phyloP scores from a whole-genome alignment of 2,888 invertebrate species.

The Lampropteryx suffumata region DNA sequence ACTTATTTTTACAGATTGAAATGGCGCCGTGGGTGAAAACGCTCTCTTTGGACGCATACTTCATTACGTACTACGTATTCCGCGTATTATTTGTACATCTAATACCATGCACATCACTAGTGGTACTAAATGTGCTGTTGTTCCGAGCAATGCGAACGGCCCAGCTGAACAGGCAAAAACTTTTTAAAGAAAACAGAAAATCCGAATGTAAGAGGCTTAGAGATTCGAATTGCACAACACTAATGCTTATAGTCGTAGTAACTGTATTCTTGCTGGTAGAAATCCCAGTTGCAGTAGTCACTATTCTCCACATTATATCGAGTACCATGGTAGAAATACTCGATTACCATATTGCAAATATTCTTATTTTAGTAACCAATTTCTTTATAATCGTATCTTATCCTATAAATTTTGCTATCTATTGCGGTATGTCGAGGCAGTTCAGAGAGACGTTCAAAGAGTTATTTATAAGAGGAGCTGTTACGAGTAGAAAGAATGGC shows the following conservation, averaged over 20 bases:
- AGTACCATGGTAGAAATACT: conserved; percentile 87
- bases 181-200: conserved; percentile 89
- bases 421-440: conserved; percentile 97
- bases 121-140: conserved; percentile 93
- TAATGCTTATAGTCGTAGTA: conserved; percentile 94
- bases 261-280: conserved; percentile 92
- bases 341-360: conserved; percentile 90
- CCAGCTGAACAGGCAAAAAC: conserved; percentile 88
- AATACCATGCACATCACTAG: conserved; percentile 93
- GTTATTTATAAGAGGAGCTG: conserved; percentile 86
- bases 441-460: conserved; percentile 97
- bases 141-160: conserved; percentile 94
- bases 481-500: conserved; percentile 85
- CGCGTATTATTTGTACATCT: conserved; percentile 96
- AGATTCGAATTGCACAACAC: conserved; percentile 92
- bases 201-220: conserved; percentile 90
- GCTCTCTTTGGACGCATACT: conserved; percentile 89
- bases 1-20: conserved; percentile 72
- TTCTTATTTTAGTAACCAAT: conserved; percentile 91
- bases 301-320: conserved; percentile 91
- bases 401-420: conserved; percentile 97
- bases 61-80: conserved; percentile 91
- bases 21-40: conserved; percentile 88
- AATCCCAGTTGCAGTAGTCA: conserved; percentile 92
- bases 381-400: conserved; percentile 96